Base-by-base conservation (phyloP, 1,140 invertebrate species). In the Hirudo medicinalis region DNA sequence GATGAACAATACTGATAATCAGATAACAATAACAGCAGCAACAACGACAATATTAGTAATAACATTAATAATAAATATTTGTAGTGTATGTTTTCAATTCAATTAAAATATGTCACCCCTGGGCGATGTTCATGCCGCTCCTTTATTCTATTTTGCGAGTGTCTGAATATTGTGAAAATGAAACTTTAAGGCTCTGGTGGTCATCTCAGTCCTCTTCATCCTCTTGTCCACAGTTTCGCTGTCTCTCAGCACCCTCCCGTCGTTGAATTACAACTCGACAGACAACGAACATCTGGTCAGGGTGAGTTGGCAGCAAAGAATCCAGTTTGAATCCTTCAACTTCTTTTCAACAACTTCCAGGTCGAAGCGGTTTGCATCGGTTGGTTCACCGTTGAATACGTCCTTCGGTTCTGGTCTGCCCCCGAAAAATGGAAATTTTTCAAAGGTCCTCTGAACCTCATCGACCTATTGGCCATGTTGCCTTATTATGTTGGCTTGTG, bases 361-460 rank as follows among this genome's bases (percentile, higher is more conserved):
- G 78, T 82, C 19, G 96, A 99, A 84, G 94, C 94, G 72, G 91
- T 98, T 76, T 99, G 96, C 86, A 99, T 99, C 83, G 94, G 94
- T 74, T 99, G 97, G 94, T 99, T 99, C 85, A 98, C 95, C 60
- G 86, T 98, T 78, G 96, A 99, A 84, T 99, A 99, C 85, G 87
- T 97, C 79, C 87, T 98, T 76, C 88, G 96, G 78, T 97, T 99
- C 85, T 92, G 92, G 86, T 94, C 95, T 73, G 96, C 94, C 75
- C 96, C 96, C 76, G 91, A 97, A 86, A 98, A 98, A 83, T 97
- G 95, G 92, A 96, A 97, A 83, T 99, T 99, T 86, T 96, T 98
- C 86, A 98, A 98, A 60, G 76, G 95, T 79, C 92, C 93, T 81
- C 87, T 99, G 77, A 99, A 99, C 84, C 89, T 99, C 75, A 99